Evolutionary conservation across 2,113 vertebrate species (phyloP).

Genomic region (Sinocyclocheilus rhinocerous): DNA sequence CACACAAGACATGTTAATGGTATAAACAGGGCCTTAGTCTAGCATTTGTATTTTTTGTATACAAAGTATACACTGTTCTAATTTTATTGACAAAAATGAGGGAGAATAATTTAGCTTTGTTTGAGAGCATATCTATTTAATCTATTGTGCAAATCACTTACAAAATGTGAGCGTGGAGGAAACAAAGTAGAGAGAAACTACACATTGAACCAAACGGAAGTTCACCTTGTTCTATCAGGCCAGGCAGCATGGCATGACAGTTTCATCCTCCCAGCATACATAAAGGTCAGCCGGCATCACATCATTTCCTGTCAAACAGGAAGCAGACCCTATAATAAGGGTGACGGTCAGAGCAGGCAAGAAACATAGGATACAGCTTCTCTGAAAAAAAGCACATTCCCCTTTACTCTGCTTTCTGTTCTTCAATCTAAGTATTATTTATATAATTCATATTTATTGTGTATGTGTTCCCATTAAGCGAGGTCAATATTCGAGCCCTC

Average conservation of each 20-base stretch:
- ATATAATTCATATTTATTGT: background rate
- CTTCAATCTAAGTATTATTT: background rate
- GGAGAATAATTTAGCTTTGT: background rate
- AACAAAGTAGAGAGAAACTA: slow-evolving; percentile 18
- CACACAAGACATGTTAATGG: background rate
- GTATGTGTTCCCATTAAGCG: background rate
- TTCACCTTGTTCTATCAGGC: slow-evolving; percentile 1
- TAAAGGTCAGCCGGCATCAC: slow-evolving; percentile 65
- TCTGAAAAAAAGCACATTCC: slow-evolving; percentile 43
- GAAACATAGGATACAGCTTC: slow-evolving; percentile 61
- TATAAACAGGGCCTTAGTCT: background rate
- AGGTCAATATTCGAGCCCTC: background rate
- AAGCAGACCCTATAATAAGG: slow-evolving; percentile 60
- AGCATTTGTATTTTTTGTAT: background rate
- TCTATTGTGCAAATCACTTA: background rate
- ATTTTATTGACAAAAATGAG: background rate
- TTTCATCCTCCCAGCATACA: slow-evolving; percentile 66
- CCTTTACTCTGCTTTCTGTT: background rate
- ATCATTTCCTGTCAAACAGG: slow-evolving; percentile 75
- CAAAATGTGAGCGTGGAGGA: background rate
- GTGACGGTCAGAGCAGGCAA: slow-evolving; percentile 17
- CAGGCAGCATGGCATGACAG: slow-evolving; percentile 59
- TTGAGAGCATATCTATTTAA: background rate
- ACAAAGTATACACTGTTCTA: background rate
- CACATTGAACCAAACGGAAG: background rate